Conservation (phyloP, 2,113 vertebrate species). For the Aptenodytes patagonicus region DNA sequence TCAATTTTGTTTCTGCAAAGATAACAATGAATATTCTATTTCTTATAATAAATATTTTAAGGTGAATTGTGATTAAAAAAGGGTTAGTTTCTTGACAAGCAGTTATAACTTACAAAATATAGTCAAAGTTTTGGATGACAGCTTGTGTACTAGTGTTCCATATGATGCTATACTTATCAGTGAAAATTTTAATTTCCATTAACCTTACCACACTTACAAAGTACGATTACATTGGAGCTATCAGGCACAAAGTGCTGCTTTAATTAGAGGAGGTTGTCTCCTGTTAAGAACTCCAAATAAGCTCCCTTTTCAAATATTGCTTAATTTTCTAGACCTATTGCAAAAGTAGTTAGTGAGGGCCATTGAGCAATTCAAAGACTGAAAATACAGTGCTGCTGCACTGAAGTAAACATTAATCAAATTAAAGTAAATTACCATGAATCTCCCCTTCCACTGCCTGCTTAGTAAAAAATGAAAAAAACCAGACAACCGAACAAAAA, state of each 20-base stretch:
- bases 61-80: not conserved
- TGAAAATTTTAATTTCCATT: not conserved
- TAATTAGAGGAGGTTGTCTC: not conserved
- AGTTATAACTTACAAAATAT: not conserved
- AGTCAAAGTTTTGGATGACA: not conserved
- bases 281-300: not conserved
- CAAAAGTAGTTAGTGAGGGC: not conserved
- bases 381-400: not conserved
- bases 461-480: not conserved
- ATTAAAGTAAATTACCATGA: not conserved
- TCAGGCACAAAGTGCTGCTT: not conserved
- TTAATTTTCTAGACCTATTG: not conserved
- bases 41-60: not conserved
- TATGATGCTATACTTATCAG: not conserved
- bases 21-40: not conserved
- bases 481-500: not conserved
- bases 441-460: not conserved
- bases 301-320: not conserved
- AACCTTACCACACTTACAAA: not conserved
- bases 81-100: not conserved
- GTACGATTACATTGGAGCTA: not conserved
- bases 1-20: not conserved
- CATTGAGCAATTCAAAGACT: not conserved
- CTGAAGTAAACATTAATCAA: not conserved
- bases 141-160: not conserved